A percentile compares a stretch with the other conserved stretches of the same genome.
These are phyloP conservation scores for Papilio dardanus DNA, from an alignment of 1,140 invertebrate genomes.

Conservation along the genomic window DNA sequence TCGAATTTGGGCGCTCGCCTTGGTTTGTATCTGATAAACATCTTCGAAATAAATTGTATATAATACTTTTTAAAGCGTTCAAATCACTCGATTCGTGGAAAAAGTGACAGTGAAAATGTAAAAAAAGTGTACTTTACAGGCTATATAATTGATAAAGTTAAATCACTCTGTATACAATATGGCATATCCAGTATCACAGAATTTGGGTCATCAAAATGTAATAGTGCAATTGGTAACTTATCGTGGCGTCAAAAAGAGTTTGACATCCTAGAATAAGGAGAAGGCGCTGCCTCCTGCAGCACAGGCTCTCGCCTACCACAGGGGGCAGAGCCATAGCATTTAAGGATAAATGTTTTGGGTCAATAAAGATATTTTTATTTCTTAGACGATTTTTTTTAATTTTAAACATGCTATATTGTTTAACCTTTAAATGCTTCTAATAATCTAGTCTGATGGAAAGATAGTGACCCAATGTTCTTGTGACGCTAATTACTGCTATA, in stretches of 20 bases:
- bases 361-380: too few species aligned
- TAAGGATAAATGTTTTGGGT: too few species aligned
- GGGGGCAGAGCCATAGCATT: too few species aligned
- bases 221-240: too few species aligned
- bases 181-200: too few species aligned
- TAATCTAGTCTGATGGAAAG: neutral
- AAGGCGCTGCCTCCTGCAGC: too few species aligned
- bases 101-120: neutral
- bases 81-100: constrained; percentile 16
- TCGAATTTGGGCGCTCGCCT: constrained; percentile 42
- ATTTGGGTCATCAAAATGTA: too few species aligned
- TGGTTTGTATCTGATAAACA: constrained; percentile 37
- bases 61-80: neutral
- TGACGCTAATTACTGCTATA: neutral
- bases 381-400: neutral
- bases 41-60: constrained; percentile 21
- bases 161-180: too few species aligned
- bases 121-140: neutral
- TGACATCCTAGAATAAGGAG: too few species aligned
- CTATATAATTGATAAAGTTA: neutral
- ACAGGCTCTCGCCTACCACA: too few species aligned
- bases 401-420: neutral
- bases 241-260: too few species aligned
- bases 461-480: neutral
- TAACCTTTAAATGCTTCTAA: too few species aligned